These are phyloP conservation scores for Colletes gigas DNA, from an alignment of 1,140 invertebrate species.

Conservation along the genomic window DNA sequence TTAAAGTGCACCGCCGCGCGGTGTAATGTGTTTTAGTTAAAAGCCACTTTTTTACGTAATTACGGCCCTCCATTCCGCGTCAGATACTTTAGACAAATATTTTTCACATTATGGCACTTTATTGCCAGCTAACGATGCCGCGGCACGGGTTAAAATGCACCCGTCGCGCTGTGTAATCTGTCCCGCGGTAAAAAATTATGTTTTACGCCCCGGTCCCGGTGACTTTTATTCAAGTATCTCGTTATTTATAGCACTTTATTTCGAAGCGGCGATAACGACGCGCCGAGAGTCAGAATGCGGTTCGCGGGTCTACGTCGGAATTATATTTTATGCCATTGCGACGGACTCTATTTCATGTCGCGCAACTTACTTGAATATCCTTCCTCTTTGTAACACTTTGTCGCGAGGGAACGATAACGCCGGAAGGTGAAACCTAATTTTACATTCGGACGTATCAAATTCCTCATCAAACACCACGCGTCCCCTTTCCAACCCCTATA, in stretches of 20 bases:
- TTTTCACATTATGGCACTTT: constrained; percentile 40
- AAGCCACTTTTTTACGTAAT: constrained; percentile 43
- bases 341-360: not conserved
- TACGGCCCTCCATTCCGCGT: constrained; percentile 32
- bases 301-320: not conserved
- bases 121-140: constrained; percentile 43
- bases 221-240: constrained; percentile 27
- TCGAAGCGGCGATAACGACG: constrained; percentile 13
- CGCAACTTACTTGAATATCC: not conserved
- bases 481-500: no score
- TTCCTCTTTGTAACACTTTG: not conserved
- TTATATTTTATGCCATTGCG: not conserved
- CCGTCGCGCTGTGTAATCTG: not conserved
- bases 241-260: constrained; percentile 20
- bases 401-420: not conserved
- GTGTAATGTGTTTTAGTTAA: constrained; percentile 41
- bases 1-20: constrained; percentile 8
- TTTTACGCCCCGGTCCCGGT: not conserved
- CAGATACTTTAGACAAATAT: constrained; percentile 44
- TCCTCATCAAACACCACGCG: no score
- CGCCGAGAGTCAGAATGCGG: not conserved
- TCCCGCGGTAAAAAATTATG: constrained; percentile 2
- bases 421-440: no score
- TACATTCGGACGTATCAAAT: no score
- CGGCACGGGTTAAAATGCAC: not conserved